Evolutionary conservation across 2,888 invertebrate species (phyloP).

Genomic region (Polylopha cassiicola): DNA sequence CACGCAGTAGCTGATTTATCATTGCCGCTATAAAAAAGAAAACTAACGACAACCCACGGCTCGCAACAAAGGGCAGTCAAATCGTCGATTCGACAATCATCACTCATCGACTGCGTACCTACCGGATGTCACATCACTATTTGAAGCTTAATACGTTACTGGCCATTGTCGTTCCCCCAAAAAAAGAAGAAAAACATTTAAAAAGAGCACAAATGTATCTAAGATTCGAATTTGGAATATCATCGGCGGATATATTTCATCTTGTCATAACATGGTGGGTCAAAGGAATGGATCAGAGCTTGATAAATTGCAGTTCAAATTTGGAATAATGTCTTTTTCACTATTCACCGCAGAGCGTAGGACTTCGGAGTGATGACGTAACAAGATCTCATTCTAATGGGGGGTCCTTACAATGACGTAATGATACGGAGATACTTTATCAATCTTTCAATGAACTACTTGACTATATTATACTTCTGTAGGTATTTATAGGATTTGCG

Average conservation of each 20-base stretch:
- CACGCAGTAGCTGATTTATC: constrained; percentile 42
- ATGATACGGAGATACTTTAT: neutral
- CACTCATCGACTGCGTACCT: constrained; percentile 59
- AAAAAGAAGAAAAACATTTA: constrained; percentile 46
- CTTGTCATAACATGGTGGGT: constrained; percentile 75
- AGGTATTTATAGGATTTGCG: too few relatives aligned
- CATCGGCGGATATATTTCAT: constrained; percentile 72
- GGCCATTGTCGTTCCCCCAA: constrained; percentile 35
- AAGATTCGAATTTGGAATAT: constrained; percentile 63
- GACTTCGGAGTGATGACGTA: constrained; percentile 63
- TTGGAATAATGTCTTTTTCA: constrained; percentile 76
- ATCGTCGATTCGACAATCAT: constrained; percentile 40
- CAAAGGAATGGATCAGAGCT: constrained; percentile 65
- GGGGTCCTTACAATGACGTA: constrained; percentile 32
- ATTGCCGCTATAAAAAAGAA: constrained; percentile 28
- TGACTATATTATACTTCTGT: too few relatives aligned
- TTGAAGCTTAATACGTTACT: constrained; percentile 33
- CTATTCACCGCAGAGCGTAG: constrained; percentile 48
- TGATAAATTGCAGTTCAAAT: constrained; percentile 76
- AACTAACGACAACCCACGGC: constrained; percentile 38
- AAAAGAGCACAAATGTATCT: constrained; percentile 50
- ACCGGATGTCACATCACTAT: constrained; percentile 69
- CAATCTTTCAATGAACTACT: too few relatives aligned
- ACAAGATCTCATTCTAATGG: constrained; percentile 49
- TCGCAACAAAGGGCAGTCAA: constrained; percentile 27